phyloP scores from a whole-genome alignment of 2,888 invertebrate genomes.

The Orchestes rusci region DNA sequence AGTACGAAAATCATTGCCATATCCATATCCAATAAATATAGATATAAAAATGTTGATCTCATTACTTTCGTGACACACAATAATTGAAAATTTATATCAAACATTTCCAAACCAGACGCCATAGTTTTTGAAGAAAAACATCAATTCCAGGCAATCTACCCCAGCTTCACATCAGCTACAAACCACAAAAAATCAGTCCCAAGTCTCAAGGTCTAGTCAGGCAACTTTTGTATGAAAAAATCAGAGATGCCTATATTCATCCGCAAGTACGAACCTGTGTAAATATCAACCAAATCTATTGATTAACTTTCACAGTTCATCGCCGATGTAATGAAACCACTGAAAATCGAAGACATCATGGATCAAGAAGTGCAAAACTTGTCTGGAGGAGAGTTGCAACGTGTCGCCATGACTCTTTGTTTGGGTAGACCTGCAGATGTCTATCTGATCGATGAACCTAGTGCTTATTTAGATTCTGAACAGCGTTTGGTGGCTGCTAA shows the following conservation, averaged over 20 bases:
- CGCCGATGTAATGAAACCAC: constrained; percentile 97
- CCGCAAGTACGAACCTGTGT: constrained; percentile 86
- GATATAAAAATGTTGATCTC: too few relatives aligned
- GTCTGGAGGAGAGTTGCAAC: constrained; percentile 98
- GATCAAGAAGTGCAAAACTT: constrained; percentile 98
- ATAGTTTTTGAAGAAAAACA: too few relatives aligned
- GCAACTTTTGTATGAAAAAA: constrained; percentile 90
- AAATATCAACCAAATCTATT: too few relatives aligned
- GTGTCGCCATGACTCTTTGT: constrained; percentile 93
- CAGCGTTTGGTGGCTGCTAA: constrained; percentile 99
- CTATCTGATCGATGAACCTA: constrained; percentile 97
- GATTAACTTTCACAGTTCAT: constrained; percentile 61
- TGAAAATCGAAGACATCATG: constrained; percentile 94
- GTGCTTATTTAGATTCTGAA: constrained; percentile 98
- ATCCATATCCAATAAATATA: too few relatives aligned
- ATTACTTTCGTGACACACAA: too few relatives aligned
- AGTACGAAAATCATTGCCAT: too few relatives aligned
- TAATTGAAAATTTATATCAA: too few relatives aligned
- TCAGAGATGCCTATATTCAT: constrained; percentile 95
- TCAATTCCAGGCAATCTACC: constrained; percentile 66
- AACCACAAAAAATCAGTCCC: constrained; percentile 99
- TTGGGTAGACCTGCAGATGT: constrained; percentile 98
- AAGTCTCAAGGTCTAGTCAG: constrained; percentile 92
- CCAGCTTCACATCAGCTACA: constrained; percentile 95
- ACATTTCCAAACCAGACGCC: too few relatives aligned